phyloP scores from a whole-genome alignment of 2,113 vertebrate genomes.

The Sciurus niger region DNA sequence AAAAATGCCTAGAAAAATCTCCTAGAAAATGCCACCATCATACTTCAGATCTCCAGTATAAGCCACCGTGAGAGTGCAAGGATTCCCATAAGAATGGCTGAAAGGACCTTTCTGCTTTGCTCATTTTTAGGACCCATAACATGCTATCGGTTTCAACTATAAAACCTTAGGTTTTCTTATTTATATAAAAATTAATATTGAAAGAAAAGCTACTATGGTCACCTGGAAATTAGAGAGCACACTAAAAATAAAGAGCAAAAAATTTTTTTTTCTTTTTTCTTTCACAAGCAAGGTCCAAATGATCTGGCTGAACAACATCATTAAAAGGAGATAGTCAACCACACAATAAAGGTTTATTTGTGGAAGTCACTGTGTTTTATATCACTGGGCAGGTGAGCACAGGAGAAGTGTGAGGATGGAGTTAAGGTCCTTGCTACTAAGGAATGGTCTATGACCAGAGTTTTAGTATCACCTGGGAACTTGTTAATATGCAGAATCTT shows the following conservation, averaged over 20 bases:
- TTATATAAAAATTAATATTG: slow-evolving; percentile 8
- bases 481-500: neutral
- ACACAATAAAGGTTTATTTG: neutral
- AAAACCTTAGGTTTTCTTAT: slow-evolving; percentile 26
- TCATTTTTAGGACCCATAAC: neutral
- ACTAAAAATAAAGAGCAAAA: slow-evolving; percentile 12
- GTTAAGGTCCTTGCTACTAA: neutral
- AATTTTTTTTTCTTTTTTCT: neutral
- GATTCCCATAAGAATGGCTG: neutral
- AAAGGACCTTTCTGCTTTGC: neutral
- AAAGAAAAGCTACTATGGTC: slow-evolving; percentile 17
- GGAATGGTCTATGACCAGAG: neutral
- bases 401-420: neutral
- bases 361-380: neutral
- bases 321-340: neutral
- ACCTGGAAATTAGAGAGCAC: neutral
- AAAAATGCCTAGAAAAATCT: slow-evolving; percentile 42
- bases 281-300: slow-evolving; percentile 21
- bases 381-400: neutral
- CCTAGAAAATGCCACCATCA: neutral
- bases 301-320: neutral
- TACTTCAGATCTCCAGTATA: neutral
- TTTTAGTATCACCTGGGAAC: neutral
- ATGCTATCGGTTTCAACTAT: neutral
- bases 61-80: neutral